A percentile compares a stretch with the other conserved stretches of the same genome.
Evolutionary conservation across 2,888 invertebrate species (phyloP).

Genomic region (Taenaris catops): DNA sequence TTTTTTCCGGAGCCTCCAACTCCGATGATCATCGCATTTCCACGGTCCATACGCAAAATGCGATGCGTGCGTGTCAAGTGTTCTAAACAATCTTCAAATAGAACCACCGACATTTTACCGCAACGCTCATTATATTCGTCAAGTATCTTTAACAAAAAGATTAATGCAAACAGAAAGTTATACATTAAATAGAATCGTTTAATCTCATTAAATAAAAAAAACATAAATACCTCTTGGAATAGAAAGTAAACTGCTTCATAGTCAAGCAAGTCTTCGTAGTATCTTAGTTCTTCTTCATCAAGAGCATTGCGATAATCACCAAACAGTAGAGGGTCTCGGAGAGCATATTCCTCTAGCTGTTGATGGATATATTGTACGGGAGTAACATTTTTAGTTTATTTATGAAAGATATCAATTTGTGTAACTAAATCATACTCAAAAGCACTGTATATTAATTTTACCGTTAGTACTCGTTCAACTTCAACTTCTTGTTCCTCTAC

Average conservation of each 20-base stretch:
- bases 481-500: slow-evolving; percentile 49
- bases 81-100: slow-evolving; percentile 95
- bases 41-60: slow-evolving; percentile 89
- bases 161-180: no score
- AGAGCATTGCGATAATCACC: slow-evolving; percentile 94
- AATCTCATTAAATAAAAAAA: background rate
- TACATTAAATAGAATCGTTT: no score
- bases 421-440: no score
- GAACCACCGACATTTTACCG: slow-evolving; percentile 87
- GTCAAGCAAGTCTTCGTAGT: slow-evolving; percentile 94
- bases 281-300: slow-evolving; percentile 87
- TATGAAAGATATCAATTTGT: no score
- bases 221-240: slow-evolving; percentile 91
- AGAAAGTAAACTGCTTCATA: slow-evolving; percentile 93
- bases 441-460: no score
- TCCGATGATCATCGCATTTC: slow-evolving; percentile 92
- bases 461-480: slow-evolving; percentile 54
- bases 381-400: no score
- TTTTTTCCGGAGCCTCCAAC: slow-evolving; percentile 95
- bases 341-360: slow-evolving; percentile 82
- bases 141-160: slow-evolving; percentile 87
- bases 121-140: slow-evolving; percentile 91
- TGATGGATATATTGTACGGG: no score
- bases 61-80: slow-evolving; percentile 94
- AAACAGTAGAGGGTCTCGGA: slow-evolving; percentile 91